These are phyloP conservation scores for Buathra laborator DNA, from an alignment of 2,888 invertebrate genomes.

Conservation along the genomic window DNA sequence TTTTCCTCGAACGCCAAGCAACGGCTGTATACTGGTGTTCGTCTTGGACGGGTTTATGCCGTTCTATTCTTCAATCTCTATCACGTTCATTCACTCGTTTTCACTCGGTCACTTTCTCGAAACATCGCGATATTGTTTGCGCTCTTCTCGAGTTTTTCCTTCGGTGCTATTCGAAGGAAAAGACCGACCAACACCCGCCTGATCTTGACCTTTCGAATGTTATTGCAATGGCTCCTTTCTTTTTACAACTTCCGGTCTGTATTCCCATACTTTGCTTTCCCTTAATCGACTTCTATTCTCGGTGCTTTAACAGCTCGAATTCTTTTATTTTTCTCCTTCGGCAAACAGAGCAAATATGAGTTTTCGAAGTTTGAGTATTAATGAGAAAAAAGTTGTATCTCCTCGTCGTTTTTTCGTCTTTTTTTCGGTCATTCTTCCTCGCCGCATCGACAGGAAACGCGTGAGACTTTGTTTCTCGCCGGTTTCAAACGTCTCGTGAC, in stretches of 20 bases:
- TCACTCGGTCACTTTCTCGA: constrained; percentile 21
- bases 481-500: constrained; percentile 7
- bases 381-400: constrained; percentile 47
- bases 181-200: background rate
- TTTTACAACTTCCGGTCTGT: background rate
- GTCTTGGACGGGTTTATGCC: constrained; percentile 1
- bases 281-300: background rate
- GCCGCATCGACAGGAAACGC: constrained; percentile 42
- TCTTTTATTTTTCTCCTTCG: constrained; percentile 23
- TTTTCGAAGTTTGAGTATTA: constrained; percentile 54
- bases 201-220: constrained; percentile 28
- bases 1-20: constrained; percentile 15
- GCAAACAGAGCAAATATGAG: background rate
- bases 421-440: constrained; percentile 34
- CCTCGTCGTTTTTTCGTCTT: constrained; percentile 48
- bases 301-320: background rate
- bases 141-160: background rate
- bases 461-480: constrained; percentile 41
- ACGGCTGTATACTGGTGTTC: constrained; percentile 15
- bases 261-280: background rate
- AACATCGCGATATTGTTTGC: background rate
- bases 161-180: background rate
- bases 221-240: background rate
- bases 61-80: constrained; percentile 61
- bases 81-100: constrained; percentile 56